Percentiles rank a stretch among this genome's conserved stretches.
These are phyloP conservation scores for Ophonus ardosiacus DNA, from an alignment of 2,888 invertebrate genomes.

Conservation along the genomic window DNA sequence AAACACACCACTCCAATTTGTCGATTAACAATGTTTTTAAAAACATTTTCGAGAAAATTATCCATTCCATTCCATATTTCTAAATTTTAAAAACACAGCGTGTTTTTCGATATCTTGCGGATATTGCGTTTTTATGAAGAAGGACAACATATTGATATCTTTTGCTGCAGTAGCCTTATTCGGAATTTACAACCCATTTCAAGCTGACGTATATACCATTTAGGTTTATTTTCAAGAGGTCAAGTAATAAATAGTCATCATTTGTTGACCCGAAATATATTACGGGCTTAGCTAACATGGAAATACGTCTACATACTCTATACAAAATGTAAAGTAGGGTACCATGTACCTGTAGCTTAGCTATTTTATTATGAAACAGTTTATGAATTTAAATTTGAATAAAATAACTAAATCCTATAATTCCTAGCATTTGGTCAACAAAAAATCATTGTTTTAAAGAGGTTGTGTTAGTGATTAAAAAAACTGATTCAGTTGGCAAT, in stretches of 20 bases:
- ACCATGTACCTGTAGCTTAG: not conserved
- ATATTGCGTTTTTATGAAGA: not conserved
- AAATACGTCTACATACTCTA: not conserved
- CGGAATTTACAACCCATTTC: constrained; percentile 26
- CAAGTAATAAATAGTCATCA: constrained; percentile 36
- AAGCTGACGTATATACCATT: constrained; percentile 21
- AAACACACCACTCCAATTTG: too few relatives aligned
- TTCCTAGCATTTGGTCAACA: too few relatives aligned
- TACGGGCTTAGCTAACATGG: not conserved
- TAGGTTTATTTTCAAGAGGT: constrained; percentile 26
- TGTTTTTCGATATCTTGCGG: too few relatives aligned
- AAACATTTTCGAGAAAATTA: too few relatives aligned
- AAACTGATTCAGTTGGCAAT: too few relatives aligned
- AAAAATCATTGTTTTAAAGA: too few relatives aligned
- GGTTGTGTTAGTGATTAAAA: too few relatives aligned
- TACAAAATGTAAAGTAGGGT: constrained; percentile 23
- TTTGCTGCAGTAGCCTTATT: not conserved
- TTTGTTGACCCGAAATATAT: constrained; percentile 24
- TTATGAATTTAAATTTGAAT: not conserved
- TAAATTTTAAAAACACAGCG: too few relatives aligned
- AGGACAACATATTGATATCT: not conserved
- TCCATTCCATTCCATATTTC: too few relatives aligned
- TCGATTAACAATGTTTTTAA: too few relatives aligned
- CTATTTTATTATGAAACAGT: not conserved
- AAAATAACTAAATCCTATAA: too few relatives aligned